A percentile compares a stretch with the other conserved stretches of the same genome.
Conservation (phyloP, 1,140 invertebrate species). For the Panulirus ornatus region DNA sequence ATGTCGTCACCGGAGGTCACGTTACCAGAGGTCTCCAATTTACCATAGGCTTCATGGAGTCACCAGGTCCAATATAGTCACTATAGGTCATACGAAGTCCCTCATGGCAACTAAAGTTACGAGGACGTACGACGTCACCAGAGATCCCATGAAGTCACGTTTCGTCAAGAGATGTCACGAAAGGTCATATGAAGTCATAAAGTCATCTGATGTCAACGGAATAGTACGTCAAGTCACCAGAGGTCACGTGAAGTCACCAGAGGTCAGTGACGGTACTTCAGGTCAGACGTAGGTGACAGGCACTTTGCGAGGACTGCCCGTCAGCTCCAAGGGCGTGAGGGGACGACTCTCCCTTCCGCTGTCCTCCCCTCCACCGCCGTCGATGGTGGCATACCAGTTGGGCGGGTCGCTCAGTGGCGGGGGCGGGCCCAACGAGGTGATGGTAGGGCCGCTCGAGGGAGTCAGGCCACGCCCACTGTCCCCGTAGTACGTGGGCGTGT, state of each 20-base stretch:
- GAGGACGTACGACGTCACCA: no score
- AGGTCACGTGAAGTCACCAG: not conserved
- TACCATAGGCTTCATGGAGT: no score
- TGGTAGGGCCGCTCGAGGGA: constrained; percentile 3
- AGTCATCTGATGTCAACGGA: not conserved
- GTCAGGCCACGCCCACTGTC: not conserved
- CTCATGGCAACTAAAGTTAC: no score
- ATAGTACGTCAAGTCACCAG: no score
- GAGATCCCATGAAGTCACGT: no score
- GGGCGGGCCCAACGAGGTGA: constrained; percentile 34
- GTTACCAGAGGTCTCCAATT: no score
- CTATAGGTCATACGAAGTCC: no score
- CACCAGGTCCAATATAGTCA: no score
- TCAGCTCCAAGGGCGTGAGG: constrained; percentile 32
- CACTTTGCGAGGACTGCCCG: constrained; percentile 50
- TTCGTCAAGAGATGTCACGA: no score
- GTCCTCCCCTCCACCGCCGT: constrained; percentile 24
- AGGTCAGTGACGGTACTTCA: not conserved
- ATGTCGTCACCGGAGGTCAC: no score
- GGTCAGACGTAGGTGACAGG: constrained; percentile 63
- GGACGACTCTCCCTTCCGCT: constrained; percentile 50
- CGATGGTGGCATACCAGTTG: constrained; percentile 61
- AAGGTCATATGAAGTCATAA: no score
- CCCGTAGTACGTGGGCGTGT: constrained; percentile 24
- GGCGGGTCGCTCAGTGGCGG: constrained; percentile 46